Base-by-base conservation (phyloP, 2,888 invertebrate species). In the Phasia obesa region DNA sequence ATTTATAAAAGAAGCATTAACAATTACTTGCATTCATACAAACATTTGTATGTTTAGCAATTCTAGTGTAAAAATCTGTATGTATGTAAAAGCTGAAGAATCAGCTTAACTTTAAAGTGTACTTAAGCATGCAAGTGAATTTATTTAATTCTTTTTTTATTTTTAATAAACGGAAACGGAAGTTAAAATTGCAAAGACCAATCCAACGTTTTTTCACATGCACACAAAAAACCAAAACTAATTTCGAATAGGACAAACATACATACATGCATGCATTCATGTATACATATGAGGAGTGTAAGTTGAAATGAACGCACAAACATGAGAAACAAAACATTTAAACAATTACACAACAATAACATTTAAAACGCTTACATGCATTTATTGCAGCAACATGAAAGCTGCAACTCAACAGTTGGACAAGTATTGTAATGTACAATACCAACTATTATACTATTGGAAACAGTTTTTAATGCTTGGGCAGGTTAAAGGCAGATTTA, bases 81-180 rank as follows among this genome's bases (percentile, higher is more conserved):
- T n/a, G n/a, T 25, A 53, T 62, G 1, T 49, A 47, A 67, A 67
- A 67, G 60, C 55, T 60, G 25, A 57, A 38, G 60, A 73, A 79
- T 59, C 79, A 60, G 73, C 38, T 73, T 59, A 73, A 47, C 75
- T 71, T 75, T 69, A 79, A 84, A 85, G 82, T 85, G 82, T 78
- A 78, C 77, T 84, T 85, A 64, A 82, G 75, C 85, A 84, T 84
- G 82, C 84, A 69, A 85, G 71, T 51, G 62, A 53, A 69, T 60
- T 44, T 76, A 69, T 51, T 67, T 67, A 25, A 42, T 42, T 67
- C 5, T 1, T 27, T 13, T 64, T 47, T 25, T n/a, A 64, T 57
- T 85, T 64, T 31, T 31, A 42, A 60, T 42, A 77, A 82, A 75
- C 78, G 82, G 75, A 82, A 82, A 65, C 80, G 84, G 84, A 85